Evolutionary conservation across 1,140 invertebrate species (phyloP).

Genomic region (Bombus sibiricus): DNA sequence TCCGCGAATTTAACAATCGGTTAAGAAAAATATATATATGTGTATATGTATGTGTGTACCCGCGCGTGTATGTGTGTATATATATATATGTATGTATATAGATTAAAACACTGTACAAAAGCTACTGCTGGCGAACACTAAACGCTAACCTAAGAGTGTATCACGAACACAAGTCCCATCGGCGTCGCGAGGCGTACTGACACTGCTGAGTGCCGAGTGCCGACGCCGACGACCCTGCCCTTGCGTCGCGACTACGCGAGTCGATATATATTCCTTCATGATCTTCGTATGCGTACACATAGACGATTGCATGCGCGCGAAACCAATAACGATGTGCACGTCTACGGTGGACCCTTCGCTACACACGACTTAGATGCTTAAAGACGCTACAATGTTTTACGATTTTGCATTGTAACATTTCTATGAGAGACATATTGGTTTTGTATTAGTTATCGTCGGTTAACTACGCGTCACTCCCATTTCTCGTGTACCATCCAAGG

Average conservation of each 20-base stretch:
- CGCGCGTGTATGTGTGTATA: neutral
- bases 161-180: conserved; percentile 56
- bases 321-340: conserved; percentile 1
- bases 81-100: neutral
- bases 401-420: neutral
- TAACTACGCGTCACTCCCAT: conserved; percentile 47
- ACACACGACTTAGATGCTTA: neutral
- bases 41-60: neutral
- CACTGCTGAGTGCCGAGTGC: conserved; percentile 21
- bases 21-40: conserved; percentile 20
- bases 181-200: conserved; percentile 74
- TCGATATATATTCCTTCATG: conserved; percentile 62
- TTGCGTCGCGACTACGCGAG: conserved; percentile 73
- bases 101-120: conserved; percentile 25
- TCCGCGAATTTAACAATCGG: neutral
- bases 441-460: neutral
- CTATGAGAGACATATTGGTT: no score
- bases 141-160: conserved; percentile 36
- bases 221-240: conserved; percentile 76
- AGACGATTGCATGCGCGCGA: conserved; percentile 13
- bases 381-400: no score
- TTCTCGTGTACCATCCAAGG: conserved; percentile 22
- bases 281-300: conserved; percentile 7
- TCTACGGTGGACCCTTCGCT: neutral
- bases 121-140: conserved; percentile 48